Conservation (phyloP, 2,113 vertebrate genomes). For the Grantiella picta region DNA sequence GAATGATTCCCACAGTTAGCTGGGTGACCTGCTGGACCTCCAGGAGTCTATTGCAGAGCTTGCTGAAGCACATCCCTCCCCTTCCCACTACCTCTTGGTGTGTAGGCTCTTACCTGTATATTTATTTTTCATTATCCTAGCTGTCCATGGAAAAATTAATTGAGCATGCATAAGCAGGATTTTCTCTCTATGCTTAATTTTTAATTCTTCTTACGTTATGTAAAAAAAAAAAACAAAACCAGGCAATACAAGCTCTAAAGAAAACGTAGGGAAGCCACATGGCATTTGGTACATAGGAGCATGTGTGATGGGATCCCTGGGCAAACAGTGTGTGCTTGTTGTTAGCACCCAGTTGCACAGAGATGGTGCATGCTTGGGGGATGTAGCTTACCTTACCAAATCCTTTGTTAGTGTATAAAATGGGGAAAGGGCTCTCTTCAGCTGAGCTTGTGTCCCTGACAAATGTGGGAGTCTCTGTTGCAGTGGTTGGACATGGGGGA, state of each 20-base stretch:
- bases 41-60: accelerated
- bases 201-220: not conserved
- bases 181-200: not conserved
- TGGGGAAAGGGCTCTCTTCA: not conserved
- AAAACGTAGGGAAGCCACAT: accelerated
- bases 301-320: not conserved
- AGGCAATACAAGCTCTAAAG: not conserved
- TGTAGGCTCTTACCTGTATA: not conserved
- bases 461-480: not conserved
- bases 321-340: not conserved
- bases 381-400: not conserved
- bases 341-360: accelerated
- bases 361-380: accelerated
- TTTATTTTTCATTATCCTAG: not conserved
- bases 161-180: accelerated
- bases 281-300: accelerated
- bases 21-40: accelerated
- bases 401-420: not conserved
- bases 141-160: not conserved
- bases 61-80: not conserved
- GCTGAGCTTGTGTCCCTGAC: not conserved
- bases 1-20: accelerated
- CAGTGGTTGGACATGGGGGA: not conserved
- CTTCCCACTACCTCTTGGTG: not conserved
- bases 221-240: not conserved